phyloP scores from a whole-genome alignment of 2,888 invertebrate genomes.

The Quadroppia sp. region DNA sequence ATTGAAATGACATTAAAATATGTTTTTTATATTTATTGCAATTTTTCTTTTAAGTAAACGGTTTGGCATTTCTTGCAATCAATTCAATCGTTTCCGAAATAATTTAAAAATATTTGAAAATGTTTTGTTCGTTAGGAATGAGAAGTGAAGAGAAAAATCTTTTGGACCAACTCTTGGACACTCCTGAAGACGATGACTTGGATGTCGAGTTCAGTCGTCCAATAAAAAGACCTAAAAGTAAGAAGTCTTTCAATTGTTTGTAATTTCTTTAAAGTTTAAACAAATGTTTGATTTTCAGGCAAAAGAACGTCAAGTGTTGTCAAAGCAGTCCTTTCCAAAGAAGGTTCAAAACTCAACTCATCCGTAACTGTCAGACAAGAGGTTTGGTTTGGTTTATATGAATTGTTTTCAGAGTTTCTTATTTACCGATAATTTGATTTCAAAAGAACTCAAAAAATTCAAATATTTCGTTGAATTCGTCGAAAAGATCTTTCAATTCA shows the following conservation, averaged over 20 bases:
- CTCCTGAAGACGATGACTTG: slow-evolving; percentile 49
- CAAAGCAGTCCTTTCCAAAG: slow-evolving; percentile 13
- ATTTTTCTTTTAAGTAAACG: neutral
- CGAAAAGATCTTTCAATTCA: neutral
- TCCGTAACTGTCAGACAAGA: slow-evolving; percentile 23
- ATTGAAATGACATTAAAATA: neutral
- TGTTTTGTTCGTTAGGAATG: slow-evolving; percentile 18
- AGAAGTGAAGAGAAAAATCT: slow-evolving; percentile 43
- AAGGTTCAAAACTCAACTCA: slow-evolving; percentile 18
- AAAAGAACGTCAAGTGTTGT: slow-evolving; percentile 32
- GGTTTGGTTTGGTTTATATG: neutral
- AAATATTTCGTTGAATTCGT: neutral
- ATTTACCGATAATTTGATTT: neutral
- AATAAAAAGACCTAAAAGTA: slow-evolving; percentile 46
- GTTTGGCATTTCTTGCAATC: neutral
- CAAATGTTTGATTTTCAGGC: neutral
- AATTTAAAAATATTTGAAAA: neutral
- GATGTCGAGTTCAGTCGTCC: slow-evolving; percentile 48
- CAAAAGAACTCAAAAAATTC: neutral
- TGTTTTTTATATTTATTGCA: neutral
- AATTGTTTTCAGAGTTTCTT: neutral
- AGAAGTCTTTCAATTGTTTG: neutral
- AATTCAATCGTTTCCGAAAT: neutral
- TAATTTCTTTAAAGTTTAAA: neutral
- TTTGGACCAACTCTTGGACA: slow-evolving; percentile 49